Evolutionary conservation across 2,113 vertebrate species (phyloP).

Genomic region (Hemibagrus wyckioides): DNA sequence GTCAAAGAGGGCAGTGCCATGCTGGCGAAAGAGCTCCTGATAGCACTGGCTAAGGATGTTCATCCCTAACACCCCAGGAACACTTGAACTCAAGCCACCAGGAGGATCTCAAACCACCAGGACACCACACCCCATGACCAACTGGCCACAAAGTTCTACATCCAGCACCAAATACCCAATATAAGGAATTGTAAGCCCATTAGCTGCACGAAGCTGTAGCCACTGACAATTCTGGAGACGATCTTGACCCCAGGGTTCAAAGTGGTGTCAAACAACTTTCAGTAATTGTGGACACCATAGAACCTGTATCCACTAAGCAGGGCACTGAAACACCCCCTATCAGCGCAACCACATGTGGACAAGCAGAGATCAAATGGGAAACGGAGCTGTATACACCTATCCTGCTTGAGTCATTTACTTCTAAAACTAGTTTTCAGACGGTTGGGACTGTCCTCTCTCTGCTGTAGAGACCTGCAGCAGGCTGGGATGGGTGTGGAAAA

Average conservation of each 20-base stretch:
- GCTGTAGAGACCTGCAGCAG: accelerated
- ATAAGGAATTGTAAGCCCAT: constrained; percentile 32
- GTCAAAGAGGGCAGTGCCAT: constrained; percentile 14
- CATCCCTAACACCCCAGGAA: constrained; percentile 45
- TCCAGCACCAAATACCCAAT: constrained; percentile 35
- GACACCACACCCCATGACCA: not conserved
- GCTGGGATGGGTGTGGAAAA: too few species aligned
- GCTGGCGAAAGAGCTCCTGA: constrained; percentile 17
- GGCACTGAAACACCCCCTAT: not conserved
- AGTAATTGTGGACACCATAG: constrained; percentile 48
- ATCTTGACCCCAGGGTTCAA: constrained; percentile 13
- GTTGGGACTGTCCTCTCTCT: too few species aligned
- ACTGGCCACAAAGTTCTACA: not conserved
- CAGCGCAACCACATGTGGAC: constrained; percentile 14
- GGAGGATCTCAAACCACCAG: constrained; percentile 37
- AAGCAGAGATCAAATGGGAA: not conserved
- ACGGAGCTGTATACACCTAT: too few species aligned
- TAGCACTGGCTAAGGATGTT: constrained; percentile 25
- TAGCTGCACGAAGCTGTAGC: constrained; percentile 32
- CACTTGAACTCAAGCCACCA: too few species aligned
- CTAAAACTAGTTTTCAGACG: constrained; percentile 40
- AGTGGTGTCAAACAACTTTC: constrained; percentile 37
- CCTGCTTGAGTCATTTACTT: not conserved
- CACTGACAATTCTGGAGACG: not conserved
- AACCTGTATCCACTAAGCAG: constrained; percentile 38